Base-by-base conservation (phyloP, 2,888 invertebrate genomes). In the Elaeidobius kamerunicus region DNA sequence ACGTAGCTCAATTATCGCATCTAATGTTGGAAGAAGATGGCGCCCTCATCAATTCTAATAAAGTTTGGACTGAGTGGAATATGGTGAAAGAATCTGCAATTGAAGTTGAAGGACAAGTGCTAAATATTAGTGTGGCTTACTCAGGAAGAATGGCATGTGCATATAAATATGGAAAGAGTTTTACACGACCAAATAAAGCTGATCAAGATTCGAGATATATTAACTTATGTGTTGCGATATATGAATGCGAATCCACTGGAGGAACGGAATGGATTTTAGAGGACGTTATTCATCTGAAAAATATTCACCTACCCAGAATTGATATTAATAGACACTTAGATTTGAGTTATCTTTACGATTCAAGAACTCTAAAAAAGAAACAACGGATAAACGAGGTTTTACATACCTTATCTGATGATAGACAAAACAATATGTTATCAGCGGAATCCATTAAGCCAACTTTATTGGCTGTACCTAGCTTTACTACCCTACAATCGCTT, bases 161-260 rank as follows among this genome's bases (percentile, higher is more conserved):
- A 2, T 98, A 96, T 73, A 94, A 96, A 68, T 88, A 91, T 67
- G 92, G 93, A 0, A 86, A 89, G 58, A 91, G 91, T 9, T 92
- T 92, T 70, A 91, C 91, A 0, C 78, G 91, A 0, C 86, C 86
- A 1, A 86, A 86, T 39, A 83, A 83, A 64, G 81, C 78, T 59
- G 85, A 86, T 70, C 85, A 85, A 1, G 85, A 86, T 56, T 89
- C 89, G 1, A 80, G 92, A 48, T 93, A 88, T 70, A 91, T 93
- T 17, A 92, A 93, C 71, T 77, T 93, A 1, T 89, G 90, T 73
- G 94, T 99, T 5, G 93, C 95, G 36, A 96, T 99, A 59, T 98
- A 96, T 75, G 99, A 99, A 72, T 99, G 99, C 71, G 99, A 99
- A 75, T 97, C 97, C 60, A 96, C 96, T 4, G 99, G 95, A 41